Base-by-base conservation (phyloP, 2,113 vertebrate genomes). In the Vulpes vulpes region DNA sequence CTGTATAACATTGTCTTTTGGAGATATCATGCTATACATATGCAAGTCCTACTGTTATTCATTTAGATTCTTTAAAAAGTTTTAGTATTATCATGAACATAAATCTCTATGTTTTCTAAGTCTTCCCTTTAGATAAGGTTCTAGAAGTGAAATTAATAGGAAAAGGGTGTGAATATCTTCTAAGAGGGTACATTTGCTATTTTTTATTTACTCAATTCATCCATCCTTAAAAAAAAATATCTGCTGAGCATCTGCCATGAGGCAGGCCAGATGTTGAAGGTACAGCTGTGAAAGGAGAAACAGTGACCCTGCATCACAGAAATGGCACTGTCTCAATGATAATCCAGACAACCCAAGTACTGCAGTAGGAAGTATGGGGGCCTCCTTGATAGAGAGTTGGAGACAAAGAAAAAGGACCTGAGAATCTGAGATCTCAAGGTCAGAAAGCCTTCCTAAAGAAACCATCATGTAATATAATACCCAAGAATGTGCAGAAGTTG, bases 21-120 rank as follows among this genome's bases (percentile, higher is more conserved):
- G 62, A 94, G 43, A 62, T 35, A 64, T 11, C 22, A 74, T 8
- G 7, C 65, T 92, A 62, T 30, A 83, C 35, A 71, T 89, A 69
- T 89, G 53, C 59, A 94, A 81, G 32, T 22, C 11, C 20, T 93
- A 89, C 3, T 71, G 32, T 3, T 93, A 15, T 12, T 83, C 69
- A 32, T 78, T 95, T 67, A 53, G 71, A 95, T 12, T 67, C 55
- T 65, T 86, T 67, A 43, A 69, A 69, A 55, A 78, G n/a, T 71
- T 64, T 89, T 85, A 76, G 32, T 76, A 30, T 79, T 30, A 64
- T 64, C 71, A 90, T 22, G 11, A 85, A 85, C 32, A n/a, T 30
- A 86, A 64, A 43, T 80, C 79, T 79, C 22, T 82, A 25, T 60
- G 30, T 96, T 93, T 93, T 62, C 78, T 84, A 43, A 92, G 84